A percentile compares a stretch with the other conserved stretches of the same genome.
Evolutionary conservation across 2,113 vertebrate genomes (phyloP).

Genomic region (Myiozetetes cayanensis): DNA sequence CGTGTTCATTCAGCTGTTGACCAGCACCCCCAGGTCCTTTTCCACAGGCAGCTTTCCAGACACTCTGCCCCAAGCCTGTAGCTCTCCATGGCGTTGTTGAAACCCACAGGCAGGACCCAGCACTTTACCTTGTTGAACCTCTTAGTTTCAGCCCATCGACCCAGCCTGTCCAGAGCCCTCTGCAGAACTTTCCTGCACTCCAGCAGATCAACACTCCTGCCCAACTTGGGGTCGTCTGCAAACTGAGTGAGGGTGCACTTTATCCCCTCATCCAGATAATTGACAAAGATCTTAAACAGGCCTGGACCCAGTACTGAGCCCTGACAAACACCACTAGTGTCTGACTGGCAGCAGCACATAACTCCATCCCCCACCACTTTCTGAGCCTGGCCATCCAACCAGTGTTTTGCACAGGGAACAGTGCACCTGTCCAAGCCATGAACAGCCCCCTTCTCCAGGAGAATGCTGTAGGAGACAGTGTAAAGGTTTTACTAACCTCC

Average conservation of each 20-base stretch:
- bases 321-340: too few relatives aligned
- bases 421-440: too few relatives aligned
- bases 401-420: background rate
- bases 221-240: background rate
- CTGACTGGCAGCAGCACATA: background rate
- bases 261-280: background rate
- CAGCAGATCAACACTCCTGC: background rate
- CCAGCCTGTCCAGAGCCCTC: too few relatives aligned
- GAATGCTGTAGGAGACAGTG: background rate
- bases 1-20: background rate
- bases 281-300: background rate
- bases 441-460: background rate
- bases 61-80: too few relatives aligned
- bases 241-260: background rate
- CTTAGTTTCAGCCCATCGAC: rapidly evolving
- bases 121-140: background rate
- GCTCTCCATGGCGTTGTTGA: background rate
- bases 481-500: background rate
- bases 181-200: background rate
- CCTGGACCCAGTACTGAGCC: background rate
- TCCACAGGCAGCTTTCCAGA: background rate
- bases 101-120: background rate
- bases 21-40: background rate
- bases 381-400: background rate
- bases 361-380: background rate